Base-by-base conservation (phyloP, 2,888 invertebrate species). In the Melieria omissa region DNA sequence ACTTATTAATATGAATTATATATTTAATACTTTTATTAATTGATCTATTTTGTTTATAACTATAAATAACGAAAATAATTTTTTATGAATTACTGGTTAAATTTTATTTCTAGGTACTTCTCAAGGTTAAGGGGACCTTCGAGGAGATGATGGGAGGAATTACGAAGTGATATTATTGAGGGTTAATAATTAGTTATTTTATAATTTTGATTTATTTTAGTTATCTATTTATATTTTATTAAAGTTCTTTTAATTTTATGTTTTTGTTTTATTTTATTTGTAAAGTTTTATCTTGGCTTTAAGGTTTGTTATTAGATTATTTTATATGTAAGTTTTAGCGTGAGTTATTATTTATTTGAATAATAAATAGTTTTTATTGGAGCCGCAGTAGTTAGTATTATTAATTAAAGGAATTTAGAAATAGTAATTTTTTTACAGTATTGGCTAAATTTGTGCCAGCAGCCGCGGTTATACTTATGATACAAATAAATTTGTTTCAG, bases 381-480 rank as follows among this genome's bases (percentile, higher is more conserved):
- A 81, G 76, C 81, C 79, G 81, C 85, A 88, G 86, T 89, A 88
- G 88, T 88, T 88, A 88, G 82, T 87, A 85, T 89, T 89, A 88
- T 87, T 86, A 82, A 88, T 89, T 89, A 89, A 89, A 88, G 88
- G 88, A 89, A 88, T 89, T 87, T 89, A 89, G 88, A 89, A 88
- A 89, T 90, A 90, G 89, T 87, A 88, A 89, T 89, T 88, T 87
- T 87, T 81, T 80, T 83, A n/a, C 85, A 90, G 88, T 89, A 89
- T 88, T 89, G 88, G 89, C 79, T 89, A 91, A 87, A 83, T 92
- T 84, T 91, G 91, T 54, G 85, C 86, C 80, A 91, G 91, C 91
- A 90, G 89, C 89, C 89, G 91, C 91, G 91, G 91, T 91, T 91
- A 91, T 80, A 91, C 91, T 89, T 89, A 88, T 88, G 81, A 89